Base-by-base conservation (phyloP, 2,113 vertebrate genomes). In the Notarius quadriscutis region DNA sequence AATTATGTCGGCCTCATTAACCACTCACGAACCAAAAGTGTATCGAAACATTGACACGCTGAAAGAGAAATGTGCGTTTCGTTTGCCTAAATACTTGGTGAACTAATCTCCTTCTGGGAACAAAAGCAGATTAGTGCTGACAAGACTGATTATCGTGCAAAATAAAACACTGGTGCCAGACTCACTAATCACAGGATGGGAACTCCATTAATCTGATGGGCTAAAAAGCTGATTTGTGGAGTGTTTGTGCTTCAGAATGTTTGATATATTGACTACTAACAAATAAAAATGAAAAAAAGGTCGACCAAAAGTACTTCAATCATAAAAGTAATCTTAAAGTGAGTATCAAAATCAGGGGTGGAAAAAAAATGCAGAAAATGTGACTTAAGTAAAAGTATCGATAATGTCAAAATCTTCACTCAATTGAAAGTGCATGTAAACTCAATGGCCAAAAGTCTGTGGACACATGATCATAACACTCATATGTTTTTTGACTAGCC, bases 151-250 rank as follows among this genome's bases (percentile, higher is more conserved):
- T 83, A 85, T 71, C 10, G n/a, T 69, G 20, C 81, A 58, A n/a
- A 71, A 84, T 82, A 53, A 67, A 84, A 84, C 41, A 14, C 18
- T 74, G 74, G 55, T 67, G 65, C 87, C 89, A 84, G 69, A 84
- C 74, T 85, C 60, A 48, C 77, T 90, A 86, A 86, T 82, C 55
- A 86, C 50, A 34, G 17, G 51, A 67, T 22, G 27, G 77, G 17
- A 80, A 55, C 57, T 67, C 27, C 41, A 62, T 60, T 74, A 74
- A 34, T 65, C 34, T 27, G 34, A 48, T 10, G 1, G 62, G 27
- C 18, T 84, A n/a, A 86, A 65, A 78, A 85, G 58, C 41, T 6
- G 53, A 18, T 79, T 78, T 67, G 48, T 34, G 2, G 18, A 20
- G 41, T 85, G 41, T 84, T 74, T 57, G 34, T 87, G 41, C 25